Evolutionary conservation across 35 echinoderm and acorn worm species (phyloP).

Genomic region (Apostichopus parvimensis): DNA sequence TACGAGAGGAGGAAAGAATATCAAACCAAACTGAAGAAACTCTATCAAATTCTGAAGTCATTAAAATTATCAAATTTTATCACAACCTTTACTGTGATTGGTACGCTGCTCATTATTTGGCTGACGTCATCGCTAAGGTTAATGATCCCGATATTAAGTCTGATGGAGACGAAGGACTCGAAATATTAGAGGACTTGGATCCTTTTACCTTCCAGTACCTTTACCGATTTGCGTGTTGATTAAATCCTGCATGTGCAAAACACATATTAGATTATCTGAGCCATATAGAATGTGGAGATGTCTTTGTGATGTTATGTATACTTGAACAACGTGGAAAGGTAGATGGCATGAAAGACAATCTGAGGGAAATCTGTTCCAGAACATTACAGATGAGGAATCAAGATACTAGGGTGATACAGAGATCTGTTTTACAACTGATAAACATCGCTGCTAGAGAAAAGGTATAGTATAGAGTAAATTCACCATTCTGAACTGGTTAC

Average conservation of each 20-base stretch:
- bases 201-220: not conserved
- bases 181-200: not conserved
- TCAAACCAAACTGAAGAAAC: not conserved
- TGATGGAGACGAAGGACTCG: not conserved
- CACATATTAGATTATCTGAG: constrained; percentile 17
- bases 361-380: too few species aligned
- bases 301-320: too few species aligned
- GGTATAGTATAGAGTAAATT: too few species aligned
- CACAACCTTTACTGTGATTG: constrained; percentile 1
- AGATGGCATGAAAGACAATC: too few species aligned
- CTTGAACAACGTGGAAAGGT: too few species aligned
- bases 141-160: not conserved
- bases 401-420: too few species aligned
- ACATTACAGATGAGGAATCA: too few species aligned
- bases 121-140: not conserved
- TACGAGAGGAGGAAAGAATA: not conserved
- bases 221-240: not conserved
- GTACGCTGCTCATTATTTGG: not conserved
- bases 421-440: too few species aligned
- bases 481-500: too few species aligned
- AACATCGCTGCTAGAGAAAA: too few species aligned
- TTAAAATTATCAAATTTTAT: not conserved
- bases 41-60: not conserved
- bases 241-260: not conserved
- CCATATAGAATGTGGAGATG: too few species aligned